phyloP scores from a whole-genome alignment of 2,797 vertebrate species.

The Falco berigora region DNA sequence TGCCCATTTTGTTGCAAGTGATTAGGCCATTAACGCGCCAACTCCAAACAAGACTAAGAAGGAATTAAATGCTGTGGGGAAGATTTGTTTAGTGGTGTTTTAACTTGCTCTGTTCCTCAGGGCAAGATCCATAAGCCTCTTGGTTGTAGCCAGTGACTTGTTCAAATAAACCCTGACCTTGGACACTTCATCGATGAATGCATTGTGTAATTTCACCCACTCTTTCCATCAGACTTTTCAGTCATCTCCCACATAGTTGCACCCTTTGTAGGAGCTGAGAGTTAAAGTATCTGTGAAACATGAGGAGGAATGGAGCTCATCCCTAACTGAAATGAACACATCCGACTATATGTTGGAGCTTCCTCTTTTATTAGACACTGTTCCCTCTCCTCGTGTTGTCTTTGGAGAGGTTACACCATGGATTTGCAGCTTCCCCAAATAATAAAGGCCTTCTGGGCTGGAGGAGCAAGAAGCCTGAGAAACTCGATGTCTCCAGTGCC shows the following conservation, averaged over 20 bases:
- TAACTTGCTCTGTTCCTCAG: neutral
- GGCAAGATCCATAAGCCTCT: neutral
- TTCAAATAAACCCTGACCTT: neutral
- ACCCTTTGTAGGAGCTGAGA: neutral
- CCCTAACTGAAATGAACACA: neutral
- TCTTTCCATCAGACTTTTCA: neutral
- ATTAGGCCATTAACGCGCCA: slow-evolving; percentile 9
- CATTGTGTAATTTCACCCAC: neutral
- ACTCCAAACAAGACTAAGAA: neutral
- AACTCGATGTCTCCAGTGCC: neutral
- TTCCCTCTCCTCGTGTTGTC: neutral
- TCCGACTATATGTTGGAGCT: neutral
- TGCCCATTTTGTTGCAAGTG: neutral
- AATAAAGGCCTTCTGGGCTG: neutral
- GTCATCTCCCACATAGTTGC: neutral
- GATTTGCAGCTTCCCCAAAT: neutral
- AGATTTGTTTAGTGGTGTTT: neutral
- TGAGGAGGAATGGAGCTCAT: neutral
- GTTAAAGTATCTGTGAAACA: neutral
- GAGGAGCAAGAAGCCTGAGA: neutral
- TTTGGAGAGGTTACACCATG: neutral
- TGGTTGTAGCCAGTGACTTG: neutral
- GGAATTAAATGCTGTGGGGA: slow-evolving; percentile 2
- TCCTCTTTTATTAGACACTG: neutral
- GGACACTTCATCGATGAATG: neutral